Evolutionary conservation across 2,797 vertebrate species (phyloP).

Genomic region (Podarcis siculus): DNA sequence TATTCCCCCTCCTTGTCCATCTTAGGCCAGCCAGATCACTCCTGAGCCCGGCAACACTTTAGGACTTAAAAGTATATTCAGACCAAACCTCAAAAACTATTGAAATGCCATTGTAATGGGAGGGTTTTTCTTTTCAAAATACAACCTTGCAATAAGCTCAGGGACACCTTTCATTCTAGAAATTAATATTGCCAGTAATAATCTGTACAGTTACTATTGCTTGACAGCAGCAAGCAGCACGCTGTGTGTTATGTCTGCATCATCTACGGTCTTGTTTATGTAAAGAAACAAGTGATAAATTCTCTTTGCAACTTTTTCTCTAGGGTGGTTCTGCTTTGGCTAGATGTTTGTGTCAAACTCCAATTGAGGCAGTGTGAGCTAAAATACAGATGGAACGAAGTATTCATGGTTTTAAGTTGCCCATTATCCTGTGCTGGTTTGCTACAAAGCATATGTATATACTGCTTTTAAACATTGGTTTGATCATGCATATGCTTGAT

Average conservation of each 20-base stretch:
- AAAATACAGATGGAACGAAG: neutral
- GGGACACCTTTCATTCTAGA: constrained; percentile 30
- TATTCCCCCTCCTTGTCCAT: no score
- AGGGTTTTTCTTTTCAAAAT: constrained; percentile 53
- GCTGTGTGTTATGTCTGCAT: neutral
- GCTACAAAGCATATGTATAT: neutral
- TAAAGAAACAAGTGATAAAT: neutral
- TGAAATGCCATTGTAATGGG: constrained; percentile 38
- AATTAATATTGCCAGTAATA: constrained; percentile 36
- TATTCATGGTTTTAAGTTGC: neutral
- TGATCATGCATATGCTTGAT: neutral
- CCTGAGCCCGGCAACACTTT: no score
- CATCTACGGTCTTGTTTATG: neutral
- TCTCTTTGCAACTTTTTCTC: neutral
- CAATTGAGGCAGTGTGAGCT: neutral
- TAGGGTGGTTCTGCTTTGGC: neutral
- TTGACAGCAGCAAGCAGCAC: neutral
- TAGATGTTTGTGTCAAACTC: neutral
- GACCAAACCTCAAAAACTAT: constrained; percentile 45
- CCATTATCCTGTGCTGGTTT: neutral
- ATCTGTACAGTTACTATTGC: neutral
- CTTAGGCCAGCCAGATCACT: no score
- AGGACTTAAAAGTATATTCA: constrained; percentile 18
- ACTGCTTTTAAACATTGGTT: neutral
- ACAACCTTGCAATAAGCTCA: constrained; percentile 58